Conservation (phyloP, 2,113 vertebrate species). For the Heptranchias perlo region DNA sequence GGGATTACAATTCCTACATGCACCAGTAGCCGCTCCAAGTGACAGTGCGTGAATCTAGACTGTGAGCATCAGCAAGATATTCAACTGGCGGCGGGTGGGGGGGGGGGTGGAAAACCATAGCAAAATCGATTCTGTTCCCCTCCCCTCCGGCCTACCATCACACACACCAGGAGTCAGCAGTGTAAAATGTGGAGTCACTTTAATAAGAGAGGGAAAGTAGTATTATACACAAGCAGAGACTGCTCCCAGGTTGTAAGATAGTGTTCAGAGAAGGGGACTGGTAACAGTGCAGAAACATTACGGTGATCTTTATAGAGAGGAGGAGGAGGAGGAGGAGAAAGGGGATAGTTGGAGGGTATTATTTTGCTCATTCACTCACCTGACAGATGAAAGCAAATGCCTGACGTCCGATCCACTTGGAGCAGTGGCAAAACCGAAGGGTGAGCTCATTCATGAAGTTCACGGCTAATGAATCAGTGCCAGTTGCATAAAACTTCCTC, state of each 20-base stretch:
- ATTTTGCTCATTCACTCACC: constrained; percentile 47
- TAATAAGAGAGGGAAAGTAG: background rate
- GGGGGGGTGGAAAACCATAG: background rate
- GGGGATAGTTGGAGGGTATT: too few relatives aligned
- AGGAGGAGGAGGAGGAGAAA: too few relatives aligned
- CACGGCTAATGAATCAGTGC: constrained; percentile 51
- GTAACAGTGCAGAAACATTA: too few relatives aligned
- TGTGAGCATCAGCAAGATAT: background rate
- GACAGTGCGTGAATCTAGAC: background rate
- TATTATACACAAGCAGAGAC: too few relatives aligned
- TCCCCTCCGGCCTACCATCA: background rate
- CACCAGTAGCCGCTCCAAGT: background rate
- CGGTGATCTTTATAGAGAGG: too few relatives aligned
- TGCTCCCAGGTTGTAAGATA: too few relatives aligned
- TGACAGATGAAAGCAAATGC: constrained; percentile 68
- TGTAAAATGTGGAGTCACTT: background rate
- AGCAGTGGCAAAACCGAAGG: constrained; percentile 53
- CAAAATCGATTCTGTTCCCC: background rate
- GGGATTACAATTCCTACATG: background rate
- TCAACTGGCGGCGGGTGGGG: background rate
- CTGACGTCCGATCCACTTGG: constrained; percentile 66
- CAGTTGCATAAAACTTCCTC: constrained; percentile 54
- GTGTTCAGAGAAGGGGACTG: too few relatives aligned
- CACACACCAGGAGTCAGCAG: background rate
- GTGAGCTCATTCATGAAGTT: constrained; percentile 59